These are phyloP conservation scores for Erebia epiphron DNA, from an alignment of 2,888 invertebrate species.

Conservation along the genomic window DNA sequence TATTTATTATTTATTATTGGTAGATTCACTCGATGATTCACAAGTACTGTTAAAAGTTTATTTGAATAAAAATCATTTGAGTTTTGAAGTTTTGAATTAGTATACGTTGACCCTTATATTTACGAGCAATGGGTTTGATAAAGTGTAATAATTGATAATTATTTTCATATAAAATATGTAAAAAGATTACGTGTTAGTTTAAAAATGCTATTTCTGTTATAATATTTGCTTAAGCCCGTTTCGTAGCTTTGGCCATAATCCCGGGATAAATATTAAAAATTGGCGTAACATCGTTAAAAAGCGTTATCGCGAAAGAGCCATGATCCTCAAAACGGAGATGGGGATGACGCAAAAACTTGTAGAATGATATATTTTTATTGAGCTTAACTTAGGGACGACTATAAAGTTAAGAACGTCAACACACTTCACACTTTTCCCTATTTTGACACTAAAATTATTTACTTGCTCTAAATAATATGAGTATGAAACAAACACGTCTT, in stretches of 20 bases:
- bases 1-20: neutral
- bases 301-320: neutral
- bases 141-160: neutral
- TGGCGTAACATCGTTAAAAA: conserved; percentile 2
- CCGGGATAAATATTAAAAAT: neutral
- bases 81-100: too few relatives aligned
- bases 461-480: too few relatives aligned
- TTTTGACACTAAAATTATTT: neutral
- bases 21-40: too few relatives aligned
- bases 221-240: neutral
- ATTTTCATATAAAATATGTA: neutral
- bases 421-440: too few relatives aligned
- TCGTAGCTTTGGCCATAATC: neutral
- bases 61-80: too few relatives aligned
- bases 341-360: neutral
- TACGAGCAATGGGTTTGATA: neutral
- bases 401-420: neutral
- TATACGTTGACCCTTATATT: too few relatives aligned
- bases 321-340: neutral
- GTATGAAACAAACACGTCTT: too few relatives aligned
- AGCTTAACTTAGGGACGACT: neutral
- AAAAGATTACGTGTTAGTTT: neutral
- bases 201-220: neutral
- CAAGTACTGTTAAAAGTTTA: too few relatives aligned
- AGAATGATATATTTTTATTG: conserved; percentile 6